Conservation (phyloP, 2,113 vertebrate species). For the Apus apus region DNA sequence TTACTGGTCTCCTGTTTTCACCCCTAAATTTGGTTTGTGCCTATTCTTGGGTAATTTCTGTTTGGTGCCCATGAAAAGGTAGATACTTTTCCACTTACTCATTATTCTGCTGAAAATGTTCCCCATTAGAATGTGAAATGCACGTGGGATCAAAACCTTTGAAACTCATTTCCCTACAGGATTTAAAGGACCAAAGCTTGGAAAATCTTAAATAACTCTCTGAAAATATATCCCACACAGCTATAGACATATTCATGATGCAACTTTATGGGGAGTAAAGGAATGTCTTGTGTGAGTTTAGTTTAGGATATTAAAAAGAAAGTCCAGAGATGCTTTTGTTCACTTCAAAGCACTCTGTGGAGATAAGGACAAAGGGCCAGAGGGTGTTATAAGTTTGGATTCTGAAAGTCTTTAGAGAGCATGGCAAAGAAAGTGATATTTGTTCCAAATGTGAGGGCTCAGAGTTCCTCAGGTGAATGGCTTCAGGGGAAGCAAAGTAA, state of each 20-base stretch:
- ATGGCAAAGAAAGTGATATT: slow-evolving; percentile 17
- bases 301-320: slow-evolving; percentile 69
- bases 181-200: slow-evolving; percentile 50
- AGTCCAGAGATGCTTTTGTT: slow-evolving; percentile 55
- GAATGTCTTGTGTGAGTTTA: slow-evolving; percentile 47
- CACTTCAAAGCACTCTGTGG: slow-evolving; percentile 56
- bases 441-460: slow-evolving; percentile 59
- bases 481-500: slow-evolving; percentile 39
- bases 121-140: not conserved
- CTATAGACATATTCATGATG: not conserved
- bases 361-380: slow-evolving; percentile 51
- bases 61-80: not conserved
- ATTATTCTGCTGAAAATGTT: not conserved
- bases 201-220: slow-evolving; percentile 47
- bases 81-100: not conserved
- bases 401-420: not conserved
- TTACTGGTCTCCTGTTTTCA: not conserved
- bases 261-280: slow-evolving; percentile 33
- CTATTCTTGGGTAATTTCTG: not conserved
- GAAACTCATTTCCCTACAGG: slow-evolving; percentile 58
- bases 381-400: slow-evolving; percentile 23
- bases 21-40: not conserved
- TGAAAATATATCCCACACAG: slow-evolving; percentile 4
- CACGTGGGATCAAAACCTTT: slow-evolving; percentile 45
- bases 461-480: slow-evolving; percentile 50